phyloP scores from a whole-genome alignment of 2,113 vertebrate genomes.

The Dicaeum eximium region DNA sequence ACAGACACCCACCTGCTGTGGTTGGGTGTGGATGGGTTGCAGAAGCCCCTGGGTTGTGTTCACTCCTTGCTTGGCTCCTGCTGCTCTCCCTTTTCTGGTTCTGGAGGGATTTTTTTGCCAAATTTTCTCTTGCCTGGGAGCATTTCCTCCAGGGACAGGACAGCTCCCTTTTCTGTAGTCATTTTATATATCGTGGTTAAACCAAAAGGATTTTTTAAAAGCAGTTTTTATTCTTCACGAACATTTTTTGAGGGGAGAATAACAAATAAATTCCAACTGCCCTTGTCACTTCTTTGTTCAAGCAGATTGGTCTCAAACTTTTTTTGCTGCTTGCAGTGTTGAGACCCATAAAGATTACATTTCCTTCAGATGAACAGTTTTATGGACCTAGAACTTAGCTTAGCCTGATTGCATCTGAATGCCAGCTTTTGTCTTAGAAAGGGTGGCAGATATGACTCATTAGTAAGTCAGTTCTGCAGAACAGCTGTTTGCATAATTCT shows the following conservation, averaged over 20 bases:
- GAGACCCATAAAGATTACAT: not conserved
- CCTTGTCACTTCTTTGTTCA: not conserved
- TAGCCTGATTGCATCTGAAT: not conserved
- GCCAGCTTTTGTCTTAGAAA: conserved; percentile 33
- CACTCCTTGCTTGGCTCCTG: not conserved
- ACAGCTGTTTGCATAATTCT: conserved; percentile 48
- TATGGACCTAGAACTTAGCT: not conserved
- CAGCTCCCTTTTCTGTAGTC: not conserved
- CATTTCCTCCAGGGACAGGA: not conserved
- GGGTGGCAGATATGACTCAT: conserved; percentile 28
- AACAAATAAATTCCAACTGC: not conserved
- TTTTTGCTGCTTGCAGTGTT: not conserved
- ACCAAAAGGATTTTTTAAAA: not conserved
- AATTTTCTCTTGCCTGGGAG: not conserved
- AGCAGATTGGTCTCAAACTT: not conserved
- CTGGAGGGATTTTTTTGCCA: not conserved
- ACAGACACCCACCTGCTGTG: not conserved
- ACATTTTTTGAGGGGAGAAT: not conserved
- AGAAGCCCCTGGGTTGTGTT: not conserved
- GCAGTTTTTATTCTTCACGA: not conserved
- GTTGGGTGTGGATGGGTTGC: not conserved
- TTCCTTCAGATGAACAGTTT: not conserved
- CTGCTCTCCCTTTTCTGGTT: not conserved
- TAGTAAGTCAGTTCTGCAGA: conserved; percentile 15
- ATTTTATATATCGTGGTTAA: not conserved